A percentile compares a stretch with the other conserved stretches of the same genome.
These are phyloP conservation scores for Macrobrachium rosenbergii DNA, from an alignment of 1,140 invertebrate genomes.

Conservation along the genomic window DNA sequence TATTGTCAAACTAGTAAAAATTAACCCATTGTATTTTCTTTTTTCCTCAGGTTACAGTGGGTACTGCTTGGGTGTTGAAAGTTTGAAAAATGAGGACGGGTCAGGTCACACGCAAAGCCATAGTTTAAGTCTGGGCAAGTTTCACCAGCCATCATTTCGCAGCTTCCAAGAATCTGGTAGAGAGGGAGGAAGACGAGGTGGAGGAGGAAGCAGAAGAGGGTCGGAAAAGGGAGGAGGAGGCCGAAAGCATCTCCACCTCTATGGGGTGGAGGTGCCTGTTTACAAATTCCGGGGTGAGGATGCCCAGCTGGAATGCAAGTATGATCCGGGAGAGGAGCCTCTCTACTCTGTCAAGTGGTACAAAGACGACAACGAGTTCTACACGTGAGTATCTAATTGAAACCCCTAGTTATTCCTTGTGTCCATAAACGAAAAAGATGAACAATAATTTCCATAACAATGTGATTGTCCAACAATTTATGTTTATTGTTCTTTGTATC, in stretches of 20 bases:
- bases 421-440: too few relatives aligned
- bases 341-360: constrained; percentile 91
- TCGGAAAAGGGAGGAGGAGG: not conserved
- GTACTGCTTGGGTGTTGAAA: too few relatives aligned
- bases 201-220: constrained; percentile 15
- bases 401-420: not conserved
- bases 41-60: too few relatives aligned
- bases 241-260: constrained; percentile 38
- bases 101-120: too few relatives aligned
- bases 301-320: constrained; percentile 78
- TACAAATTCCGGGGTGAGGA: constrained; percentile 67
- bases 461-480: too few relatives aligned
- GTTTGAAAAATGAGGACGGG: too few relatives aligned
- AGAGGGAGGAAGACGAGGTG: not conserved
- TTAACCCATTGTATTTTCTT: too few relatives aligned
- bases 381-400: constrained; percentile 70
- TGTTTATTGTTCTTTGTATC: too few relatives aligned
- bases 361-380: constrained; percentile 83
- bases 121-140: too few relatives aligned
- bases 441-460: too few relatives aligned
- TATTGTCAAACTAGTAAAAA: too few relatives aligned
- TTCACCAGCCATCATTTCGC: not conserved
- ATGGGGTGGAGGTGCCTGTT: constrained; percentile 67
- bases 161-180: not conserved
- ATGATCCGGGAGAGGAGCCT: constrained; percentile 82